A percentile compares a stretch with the other conserved stretches of the same genome.
These are phyloP conservation scores for Ormyrus rosae DNA, from an alignment of 2,888 invertebrate species.

Conservation along the genomic window DNA sequence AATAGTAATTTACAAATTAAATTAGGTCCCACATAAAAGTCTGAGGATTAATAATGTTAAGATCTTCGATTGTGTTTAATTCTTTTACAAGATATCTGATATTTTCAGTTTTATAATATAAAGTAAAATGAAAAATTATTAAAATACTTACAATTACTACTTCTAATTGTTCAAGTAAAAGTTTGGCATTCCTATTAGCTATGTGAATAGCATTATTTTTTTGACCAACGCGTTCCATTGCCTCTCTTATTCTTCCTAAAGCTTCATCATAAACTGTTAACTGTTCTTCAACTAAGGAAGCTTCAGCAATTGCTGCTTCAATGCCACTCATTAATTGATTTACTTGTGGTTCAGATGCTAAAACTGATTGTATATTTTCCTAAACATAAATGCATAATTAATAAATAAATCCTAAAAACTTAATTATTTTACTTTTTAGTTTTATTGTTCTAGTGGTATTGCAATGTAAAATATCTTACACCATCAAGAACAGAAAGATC, in stretches of 20 bases:
- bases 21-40: too few relatives aligned
- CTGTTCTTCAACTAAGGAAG: constrained; percentile 84
- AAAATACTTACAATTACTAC: constrained; percentile 83
- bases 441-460: constrained; percentile 9
- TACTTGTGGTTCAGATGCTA: constrained; percentile 90
- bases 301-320: constrained; percentile 86
- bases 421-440: not conserved
- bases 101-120: not conserved
- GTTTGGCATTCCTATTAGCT: constrained; percentile 90
- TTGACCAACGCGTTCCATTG: constrained; percentile 93
- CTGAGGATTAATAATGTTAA: too few relatives aligned
- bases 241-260: constrained; percentile 89
- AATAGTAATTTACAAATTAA: constrained; percentile 25
- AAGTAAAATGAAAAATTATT: constrained; percentile 5
- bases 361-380: constrained; percentile 93
- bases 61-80: too few relatives aligned
- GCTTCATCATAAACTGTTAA: constrained; percentile 89
- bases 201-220: constrained; percentile 92
- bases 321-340: constrained; percentile 88
- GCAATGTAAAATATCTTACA: constrained; percentile 74
- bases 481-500: constrained; percentile 92
- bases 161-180: constrained; percentile 86
- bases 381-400: constrained; percentile 48
- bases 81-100: too few relatives aligned
- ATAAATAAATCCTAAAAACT: constrained; percentile 15